Evolutionary conservation across 1,140 invertebrate species (phyloP).

Genomic region (Drosophila busckii): DNA sequence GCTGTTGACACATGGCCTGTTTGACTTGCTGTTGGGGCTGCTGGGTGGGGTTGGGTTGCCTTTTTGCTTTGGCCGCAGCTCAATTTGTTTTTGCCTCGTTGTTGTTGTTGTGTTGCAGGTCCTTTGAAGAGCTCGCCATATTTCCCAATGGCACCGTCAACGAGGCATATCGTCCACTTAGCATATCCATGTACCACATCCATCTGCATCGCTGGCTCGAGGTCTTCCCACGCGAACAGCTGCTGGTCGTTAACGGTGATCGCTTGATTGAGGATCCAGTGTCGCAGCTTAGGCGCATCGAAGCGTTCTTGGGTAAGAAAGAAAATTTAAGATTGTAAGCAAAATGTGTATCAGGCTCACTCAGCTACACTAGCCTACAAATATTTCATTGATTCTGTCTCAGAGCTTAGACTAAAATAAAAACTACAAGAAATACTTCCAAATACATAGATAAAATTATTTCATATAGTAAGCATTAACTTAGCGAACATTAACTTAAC

Average conservation of each 20-base stretch:
- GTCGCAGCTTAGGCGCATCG: slow-evolving; percentile 91
- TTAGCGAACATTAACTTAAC: too few relatives aligned
- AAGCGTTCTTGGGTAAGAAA: slow-evolving; percentile 87
- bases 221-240: slow-evolving; percentile 92
- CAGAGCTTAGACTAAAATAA: too few relatives aligned
- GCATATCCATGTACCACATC: slow-evolving; percentile 91
- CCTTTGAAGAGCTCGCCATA: slow-evolving; percentile 90
- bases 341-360: too few relatives aligned
- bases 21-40: slow-evolving; percentile 38
- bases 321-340: not conserved
- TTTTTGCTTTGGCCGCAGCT: slow-evolving; percentile 8
- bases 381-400: too few relatives aligned
- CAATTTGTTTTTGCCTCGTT: too few relatives aligned
- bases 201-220: slow-evolving; percentile 91
- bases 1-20: slow-evolving; percentile 41
- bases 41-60: slow-evolving; percentile 19
- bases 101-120: slow-evolving; percentile 78
- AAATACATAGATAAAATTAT: too few relatives aligned
- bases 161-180: slow-evolving; percentile 87
- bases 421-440: too few relatives aligned
- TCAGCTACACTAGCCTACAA: too few relatives aligned
- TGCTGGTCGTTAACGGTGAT: slow-evolving; percentile 97
- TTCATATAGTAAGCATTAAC: too few relatives aligned
- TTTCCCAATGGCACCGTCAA: slow-evolving; percentile 90
- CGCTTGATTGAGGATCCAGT: slow-evolving; percentile 96